Conservation (phyloP, 2,113 vertebrate genomes). For the Canis aureus region DNA sequence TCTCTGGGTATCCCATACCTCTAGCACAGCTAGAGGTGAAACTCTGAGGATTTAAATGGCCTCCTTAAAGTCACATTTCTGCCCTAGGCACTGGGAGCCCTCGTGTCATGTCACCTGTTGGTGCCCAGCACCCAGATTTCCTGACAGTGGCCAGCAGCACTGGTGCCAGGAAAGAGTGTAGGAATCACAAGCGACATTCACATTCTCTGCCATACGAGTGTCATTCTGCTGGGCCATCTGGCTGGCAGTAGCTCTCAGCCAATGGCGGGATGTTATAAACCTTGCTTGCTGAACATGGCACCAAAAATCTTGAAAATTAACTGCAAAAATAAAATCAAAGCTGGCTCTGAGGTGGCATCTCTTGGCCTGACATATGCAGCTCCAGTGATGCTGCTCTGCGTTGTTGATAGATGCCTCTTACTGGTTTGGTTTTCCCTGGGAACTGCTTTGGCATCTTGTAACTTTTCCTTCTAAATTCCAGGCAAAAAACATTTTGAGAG, state of each 20-base stretch:
- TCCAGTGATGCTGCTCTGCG: accelerated
- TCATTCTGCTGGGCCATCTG: not conserved
- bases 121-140: slow-evolving; percentile 7
- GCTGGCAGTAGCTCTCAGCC: slow-evolving; percentile 30
- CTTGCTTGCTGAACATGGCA: not conserved
- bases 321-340: slow-evolving; percentile 46
- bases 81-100: slow-evolving; percentile 49
- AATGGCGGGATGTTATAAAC: not conserved
- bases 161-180: not conserved
- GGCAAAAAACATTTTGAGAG: slow-evolving; percentile 63
- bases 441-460: not conserved
- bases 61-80: not conserved
- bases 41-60: slow-evolving; percentile 51
- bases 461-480: slow-evolving; percentile 62
- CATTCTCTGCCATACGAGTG: not conserved
- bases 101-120: slow-evolving; percentile 43
- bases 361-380: not conserved
- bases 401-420: not conserved
- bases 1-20: not conserved
- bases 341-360: not conserved
- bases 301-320: slow-evolving; percentile 48
- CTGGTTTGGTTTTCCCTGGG: not conserved
- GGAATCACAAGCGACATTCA: not conserved
- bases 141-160: not conserved
- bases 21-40: slow-evolving; percentile 6